These are phyloP conservation scores for Dasypogon diadema DNA, from an alignment of 2,888 invertebrate genomes.

Conservation along the genomic window DNA sequence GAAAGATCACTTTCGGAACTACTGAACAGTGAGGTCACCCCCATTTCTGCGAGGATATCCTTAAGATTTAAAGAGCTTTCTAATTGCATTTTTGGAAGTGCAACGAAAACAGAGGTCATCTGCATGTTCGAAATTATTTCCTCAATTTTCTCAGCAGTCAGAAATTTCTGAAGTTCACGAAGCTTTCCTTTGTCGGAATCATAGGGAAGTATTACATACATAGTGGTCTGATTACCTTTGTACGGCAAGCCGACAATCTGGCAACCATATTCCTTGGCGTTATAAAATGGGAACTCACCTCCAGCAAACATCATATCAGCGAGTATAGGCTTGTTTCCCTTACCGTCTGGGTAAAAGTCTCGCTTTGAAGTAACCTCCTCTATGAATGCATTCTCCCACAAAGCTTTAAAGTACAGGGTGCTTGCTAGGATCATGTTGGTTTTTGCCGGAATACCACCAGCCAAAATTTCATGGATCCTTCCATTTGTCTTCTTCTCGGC, in stretches of 20 bases:
- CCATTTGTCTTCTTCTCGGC: conserved; percentile 72
- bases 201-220: conserved; percentile 76
- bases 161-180: conserved; percentile 66
- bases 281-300: conserved; percentile 72
- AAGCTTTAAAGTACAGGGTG: conserved; percentile 74
- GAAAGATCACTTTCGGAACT: conserved; percentile 76
- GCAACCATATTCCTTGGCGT: conserved; percentile 64
- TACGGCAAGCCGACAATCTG: conserved; percentile 77
- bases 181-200: conserved; percentile 69
- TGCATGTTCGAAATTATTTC: conserved; percentile 64
- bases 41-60: conserved; percentile 71
- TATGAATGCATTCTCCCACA: conserved; percentile 76
- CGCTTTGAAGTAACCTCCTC: conserved; percentile 67
- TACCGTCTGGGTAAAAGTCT: conserved; percentile 72
- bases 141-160: conserved; percentile 69
- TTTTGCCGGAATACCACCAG: conserved; percentile 67
- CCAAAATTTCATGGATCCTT: conserved; percentile 73
- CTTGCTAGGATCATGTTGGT: conserved; percentile 75
- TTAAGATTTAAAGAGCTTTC: conserved; percentile 73
- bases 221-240: conserved; percentile 73
- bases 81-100: conserved; percentile 81
- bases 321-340: conserved; percentile 62
- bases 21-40: conserved; percentile 75
- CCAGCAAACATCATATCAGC: conserved; percentile 76
- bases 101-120: conserved; percentile 69